Base-by-base conservation (phyloP, 2,888 invertebrate genomes). In the Charanyca ferruginea region DNA sequence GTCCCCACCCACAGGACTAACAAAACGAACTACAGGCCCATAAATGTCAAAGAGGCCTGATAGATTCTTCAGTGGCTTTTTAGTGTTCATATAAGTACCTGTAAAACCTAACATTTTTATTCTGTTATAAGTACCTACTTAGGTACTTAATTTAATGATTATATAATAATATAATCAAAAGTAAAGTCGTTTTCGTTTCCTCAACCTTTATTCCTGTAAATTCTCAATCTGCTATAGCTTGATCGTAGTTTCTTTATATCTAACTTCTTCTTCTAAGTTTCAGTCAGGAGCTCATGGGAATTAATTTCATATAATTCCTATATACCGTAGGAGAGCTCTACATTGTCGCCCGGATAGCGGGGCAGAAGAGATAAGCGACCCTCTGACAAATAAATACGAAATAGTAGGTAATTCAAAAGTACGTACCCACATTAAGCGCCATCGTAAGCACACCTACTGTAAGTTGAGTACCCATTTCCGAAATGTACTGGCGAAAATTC, bases 21-120 rank as follows among this genome's bases (percentile, higher is more conserved):
- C 96, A 55, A 97, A 94, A 57, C 97, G 95, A 9, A 97, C 97
- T 2, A 97, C 96, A 0, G 97, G 97, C 0, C 97, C 97, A 74
- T 97, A 97, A 72, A 94, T 91, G 57, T 95, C 94, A 71, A 95
- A 95, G 1, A 95, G 83, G 6, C 84, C 79, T 0, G 95, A 90
- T 4, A 94, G 81, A 68, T 88, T 90, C 71, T 87, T 90, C 25
- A 90, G 25, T 0, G 92, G 89, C 54, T 89, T 92, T 65, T 87
- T 89, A 9, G 86, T 86, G 53, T 83, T 88, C 16, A 92, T 65
- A 60, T 87, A 90, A 8, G 90, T 82, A 16, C 90, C 94, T 95
- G 78, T 35, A 81, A 81, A 66, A 47, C 11, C 0, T n/a, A 18
- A 23, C 35, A 54, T 48, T n/a, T 13, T 9, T 32, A 48, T 23